phyloP scores from a whole-genome alignment of 2,797 vertebrate species.

The Chlorospingus flavigularis region DNA sequence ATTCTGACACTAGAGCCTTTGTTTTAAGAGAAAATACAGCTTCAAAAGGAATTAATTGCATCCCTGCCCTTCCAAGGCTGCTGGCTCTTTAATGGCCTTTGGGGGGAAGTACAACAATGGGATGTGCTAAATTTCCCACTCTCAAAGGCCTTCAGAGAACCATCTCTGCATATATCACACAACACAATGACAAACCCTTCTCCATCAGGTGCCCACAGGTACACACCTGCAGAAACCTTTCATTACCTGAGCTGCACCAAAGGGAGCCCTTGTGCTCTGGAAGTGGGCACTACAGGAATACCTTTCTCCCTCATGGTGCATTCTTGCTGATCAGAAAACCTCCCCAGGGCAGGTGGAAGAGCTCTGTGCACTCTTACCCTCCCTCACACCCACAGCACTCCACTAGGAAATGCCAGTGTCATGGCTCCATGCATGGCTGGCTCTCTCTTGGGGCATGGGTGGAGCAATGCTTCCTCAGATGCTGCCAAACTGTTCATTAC shows the following conservation, averaged over 20 bases:
- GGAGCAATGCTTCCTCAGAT: not conserved
- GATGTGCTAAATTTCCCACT: not conserved
- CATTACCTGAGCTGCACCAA: not conserved
- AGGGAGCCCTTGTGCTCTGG: not conserved
- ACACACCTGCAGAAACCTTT: not conserved
- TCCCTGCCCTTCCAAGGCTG: not conserved
- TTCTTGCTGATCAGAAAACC: not conserved
- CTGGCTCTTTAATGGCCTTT: not conserved
- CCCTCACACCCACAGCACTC: not conserved
- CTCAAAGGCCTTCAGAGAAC: not conserved
- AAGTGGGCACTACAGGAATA: not conserved
- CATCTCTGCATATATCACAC: not conserved
- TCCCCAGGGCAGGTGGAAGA: not conserved
- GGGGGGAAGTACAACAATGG: not conserved
- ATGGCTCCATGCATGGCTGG: not conserved
- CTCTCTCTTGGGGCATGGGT: not conserved
- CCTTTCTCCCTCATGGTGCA: not conserved
- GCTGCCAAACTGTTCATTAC: not conserved
- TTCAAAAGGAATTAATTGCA: not conserved
- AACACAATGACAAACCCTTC: not conserved
- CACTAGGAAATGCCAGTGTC: accelerated
- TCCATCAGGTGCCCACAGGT: not conserved
- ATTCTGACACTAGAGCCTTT: not conserved
- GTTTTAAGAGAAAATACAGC: not conserved
- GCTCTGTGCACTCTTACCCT: not conserved